These are phyloP conservation scores for Dasyprocta punctata DNA, from an alignment of 2,113 vertebrate species.

Conservation along the genomic window DNA sequence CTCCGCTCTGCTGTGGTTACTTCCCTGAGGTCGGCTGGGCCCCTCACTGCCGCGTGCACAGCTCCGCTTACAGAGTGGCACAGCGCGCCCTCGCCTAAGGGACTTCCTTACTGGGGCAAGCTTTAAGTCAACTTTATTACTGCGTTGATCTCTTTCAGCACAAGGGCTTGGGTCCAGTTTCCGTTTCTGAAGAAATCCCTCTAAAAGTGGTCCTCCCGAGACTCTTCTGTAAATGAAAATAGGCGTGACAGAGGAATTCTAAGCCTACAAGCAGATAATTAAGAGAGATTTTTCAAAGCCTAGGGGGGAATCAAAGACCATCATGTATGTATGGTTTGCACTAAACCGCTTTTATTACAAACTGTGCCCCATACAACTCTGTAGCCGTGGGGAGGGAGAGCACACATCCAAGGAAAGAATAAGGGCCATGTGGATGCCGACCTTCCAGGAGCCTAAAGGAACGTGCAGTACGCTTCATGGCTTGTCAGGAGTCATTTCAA, in stretches of 20 bases:
- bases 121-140: slow-evolving; percentile 28
- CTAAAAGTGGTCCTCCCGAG: slow-evolving; percentile 64
- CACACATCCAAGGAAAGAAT: neutral
- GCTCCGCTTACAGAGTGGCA: neutral
- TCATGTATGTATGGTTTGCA: slow-evolving; percentile 66
- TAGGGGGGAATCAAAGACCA: slow-evolving; percentile 77
- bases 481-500: neutral
- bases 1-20: neutral
- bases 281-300: slow-evolving; percentile 75
- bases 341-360: slow-evolving; percentile 72
- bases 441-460: neutral
- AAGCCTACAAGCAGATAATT: slow-evolving; percentile 72
- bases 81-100: neutral
- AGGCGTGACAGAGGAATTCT: slow-evolving; percentile 62
- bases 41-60: neutral
- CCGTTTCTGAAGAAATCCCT: slow-evolving; percentile 68
- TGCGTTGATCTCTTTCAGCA: slow-evolving; percentile 7
- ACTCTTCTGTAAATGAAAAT: slow-evolving; percentile 62
- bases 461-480: neutral
- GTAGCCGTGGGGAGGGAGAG: slow-evolving; percentile 16
- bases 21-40: neutral
- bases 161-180: slow-evolving; percentile 56
- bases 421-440: neutral
- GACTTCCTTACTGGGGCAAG: neutral
- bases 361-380: slow-evolving; percentile 55